Evolutionary conservation across 2,113 vertebrate genomes (phyloP), one percentile per base, ranked within the genome.

Genomic region (Centropus unirufus): DNA sequence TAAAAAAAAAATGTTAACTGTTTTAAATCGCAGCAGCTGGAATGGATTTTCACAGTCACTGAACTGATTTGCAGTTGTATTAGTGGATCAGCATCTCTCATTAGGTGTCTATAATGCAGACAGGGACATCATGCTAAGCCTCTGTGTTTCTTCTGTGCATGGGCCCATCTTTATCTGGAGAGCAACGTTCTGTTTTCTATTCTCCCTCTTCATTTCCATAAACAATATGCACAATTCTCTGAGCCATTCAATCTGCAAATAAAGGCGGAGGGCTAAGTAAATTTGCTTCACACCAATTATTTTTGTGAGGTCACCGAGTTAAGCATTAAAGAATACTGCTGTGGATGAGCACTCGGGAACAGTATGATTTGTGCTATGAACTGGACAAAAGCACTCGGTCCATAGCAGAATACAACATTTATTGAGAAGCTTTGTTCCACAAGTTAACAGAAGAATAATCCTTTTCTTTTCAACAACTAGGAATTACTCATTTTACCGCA

Each of bases 291-390:
- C 93, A 89, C 84, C 97, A 86, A 94, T 97, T 91, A 97, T 97
- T 97, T 97, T 92, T 95, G 97, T 95, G 97, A 97, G 96, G 91
- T 96, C 97, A 88, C 55, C 1, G 93, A 97, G 96, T 95, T 92
- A 95, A 96, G 97, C 97, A 96, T 94, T 96, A 76, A 87, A 91
- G 97, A 95, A 63, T 19, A 74, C 91, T 91, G 83, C 91, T 63
- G 73, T 34, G n/a, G 90, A 90, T 52, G 58, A 40, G 84, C 42
- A 23, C 84, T 80, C 27, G 88, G 93, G 83, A 88, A 34, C 92
- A 85, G 95, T 83, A 70, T 40, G 96, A 78, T 92, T 85, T 91
- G 91, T 68, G 91, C 96, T 78, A 52, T 29, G 76, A 70, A 55
- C 79, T 79, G 78, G 83, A 95, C 92, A 95, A 92, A 92, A 75